A percentile compares a stretch with the other conserved stretches of the same genome.
phyloP scores from a whole-genome alignment of 2,888 invertebrate genomes.

The Sphaeridia pumilis region DNA sequence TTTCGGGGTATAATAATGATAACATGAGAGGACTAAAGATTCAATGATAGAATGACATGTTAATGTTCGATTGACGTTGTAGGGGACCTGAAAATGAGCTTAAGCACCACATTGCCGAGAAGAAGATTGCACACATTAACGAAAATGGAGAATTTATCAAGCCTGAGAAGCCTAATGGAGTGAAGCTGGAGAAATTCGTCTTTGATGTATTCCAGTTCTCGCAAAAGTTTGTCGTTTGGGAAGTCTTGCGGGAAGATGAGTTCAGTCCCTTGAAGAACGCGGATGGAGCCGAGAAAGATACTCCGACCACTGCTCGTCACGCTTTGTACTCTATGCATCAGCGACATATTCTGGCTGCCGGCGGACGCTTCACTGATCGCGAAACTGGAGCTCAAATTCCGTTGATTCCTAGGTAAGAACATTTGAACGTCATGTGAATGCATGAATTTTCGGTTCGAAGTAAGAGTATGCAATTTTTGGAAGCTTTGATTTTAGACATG shows the following conservation, averaged over 20 bases:
- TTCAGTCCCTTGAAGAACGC: conserved; percentile 96
- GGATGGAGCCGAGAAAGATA: conserved; percentile 75
- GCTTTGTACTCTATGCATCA: conserved; percentile 67
- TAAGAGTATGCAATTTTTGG: no score
- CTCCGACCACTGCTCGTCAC: conserved; percentile 70
- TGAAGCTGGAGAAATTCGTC: conserved; percentile 98
- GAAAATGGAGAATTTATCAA: conserved; percentile 54
- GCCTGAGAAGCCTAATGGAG: conserved; percentile 80
- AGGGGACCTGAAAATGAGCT: conserved; percentile 58
- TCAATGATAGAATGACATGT: no score
- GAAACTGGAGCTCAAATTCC: conserved; percentile 41
- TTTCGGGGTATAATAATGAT: conserved; percentile 57
- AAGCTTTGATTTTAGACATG: no score
- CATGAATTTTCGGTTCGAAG: not conserved
- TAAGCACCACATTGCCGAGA: conserved; percentile 87
- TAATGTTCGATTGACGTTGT: no score
- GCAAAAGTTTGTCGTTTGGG: conserved; percentile 82
- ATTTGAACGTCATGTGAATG: not conserved
- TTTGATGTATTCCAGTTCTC: conserved; percentile 97
- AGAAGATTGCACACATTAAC: conserved; percentile 85
- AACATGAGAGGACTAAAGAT: no score
- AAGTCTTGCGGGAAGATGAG: conserved; percentile 80
- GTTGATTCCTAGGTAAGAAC: conserved; percentile 39
- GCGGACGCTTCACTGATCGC: conserved; percentile 56
- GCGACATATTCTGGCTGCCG: conserved; percentile 66